Base-by-base conservation (phyloP, 2,888 invertebrate genomes). In the Luperina testacea region DNA sequence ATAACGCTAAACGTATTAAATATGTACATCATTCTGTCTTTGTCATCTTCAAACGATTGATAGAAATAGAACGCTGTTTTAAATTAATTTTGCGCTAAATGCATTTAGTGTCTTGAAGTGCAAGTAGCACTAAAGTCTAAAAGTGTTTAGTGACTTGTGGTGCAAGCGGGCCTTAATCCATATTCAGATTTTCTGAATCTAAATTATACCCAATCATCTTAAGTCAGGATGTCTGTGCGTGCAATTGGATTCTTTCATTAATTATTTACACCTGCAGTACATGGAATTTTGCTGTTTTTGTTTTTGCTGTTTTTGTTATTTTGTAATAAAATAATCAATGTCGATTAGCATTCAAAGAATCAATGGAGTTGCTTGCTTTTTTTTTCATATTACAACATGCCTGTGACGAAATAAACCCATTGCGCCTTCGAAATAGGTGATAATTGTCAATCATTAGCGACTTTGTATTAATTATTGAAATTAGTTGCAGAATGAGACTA, bases 381-480 rank as follows among this genome's bases (percentile, higher is more conserved):
- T 1, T 15, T 72, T 13, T 42, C 11, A 13, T 17, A 27, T 15
- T 11, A 3, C 9, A 20, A 42, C 24, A 2, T 38, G 24, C 27
- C 11, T 57, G 20, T 72, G 72, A 67, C 72, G 84, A 75, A 69
- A 79, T 87, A 69, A 63, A 74, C 48, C 27, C n/a, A 63, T 72
- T 75, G 77, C 77, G 65, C 70, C 64, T 87, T 77, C 32, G 24
- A 64, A 75, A 79, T 75, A 72, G 20, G 42, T 82, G 72, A 59
- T 77, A 87, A 85, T 75, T 45, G 76, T 57, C 42, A 51, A 59
- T 72, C 61, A 64, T 87, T 89, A 82, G 63, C 69, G 27, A 65
- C 74, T 59, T 63, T 24, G 38, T 85, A 67, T 42, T 87, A 81
- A 82, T 78, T 67, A 85, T 77, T 68, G 42, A 78, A 80, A 81